Evolutionary conservation across 2,113 vertebrate genomes (phyloP), one percentile per base, ranked within the genome.

Genomic region (Mus pahari): DNA sequence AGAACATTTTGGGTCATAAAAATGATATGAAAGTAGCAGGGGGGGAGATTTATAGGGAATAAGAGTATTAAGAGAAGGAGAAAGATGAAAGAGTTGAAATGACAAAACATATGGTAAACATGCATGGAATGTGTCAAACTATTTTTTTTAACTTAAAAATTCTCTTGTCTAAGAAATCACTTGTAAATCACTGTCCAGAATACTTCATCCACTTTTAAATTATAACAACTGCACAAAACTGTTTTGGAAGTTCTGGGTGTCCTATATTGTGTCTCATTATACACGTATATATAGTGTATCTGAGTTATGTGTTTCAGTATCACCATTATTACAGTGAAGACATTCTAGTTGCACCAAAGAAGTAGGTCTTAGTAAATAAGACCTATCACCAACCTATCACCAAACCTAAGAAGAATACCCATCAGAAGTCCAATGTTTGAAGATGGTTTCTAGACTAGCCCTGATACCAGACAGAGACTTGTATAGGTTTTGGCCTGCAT

Each of bases 301-400:
- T 89, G 8, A 24, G 81, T 91, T 94, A 45, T 84, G 16, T 89
- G 31, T 66, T 90, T 96, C 31, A 50, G 74, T 89, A 62, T 78
- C 92, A 5, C 33, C 70, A 13, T 87, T 26, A 81, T 89, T 71
- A 96, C 58, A 81, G 83, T 71, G 48, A 95, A 5, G 20, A 62
- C 83, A 48, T 84, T 17, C 16, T 94, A 55, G 36, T 73, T 33
- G 2, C 2, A 79, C 17, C 9, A 55, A 79, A 55, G 16, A 79
- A 79, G 9, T 19, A 79, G 19, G 31, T 36, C 19, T 55, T 55
- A 22, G 33, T 55, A 79, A 50, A 79, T 20, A 53, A 68, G 36
- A 9, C n/a, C n/a, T n/a, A n/a, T n/a, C n/a, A n/a, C 7, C 22
- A 26, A 83, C 26, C n/a, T 42, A 62, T 20, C 81, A 42, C 22